These are phyloP conservation scores for Anarhynchus alexandrinus DNA, from an alignment of 2,113 vertebrate genomes.

Conservation along the genomic window DNA sequence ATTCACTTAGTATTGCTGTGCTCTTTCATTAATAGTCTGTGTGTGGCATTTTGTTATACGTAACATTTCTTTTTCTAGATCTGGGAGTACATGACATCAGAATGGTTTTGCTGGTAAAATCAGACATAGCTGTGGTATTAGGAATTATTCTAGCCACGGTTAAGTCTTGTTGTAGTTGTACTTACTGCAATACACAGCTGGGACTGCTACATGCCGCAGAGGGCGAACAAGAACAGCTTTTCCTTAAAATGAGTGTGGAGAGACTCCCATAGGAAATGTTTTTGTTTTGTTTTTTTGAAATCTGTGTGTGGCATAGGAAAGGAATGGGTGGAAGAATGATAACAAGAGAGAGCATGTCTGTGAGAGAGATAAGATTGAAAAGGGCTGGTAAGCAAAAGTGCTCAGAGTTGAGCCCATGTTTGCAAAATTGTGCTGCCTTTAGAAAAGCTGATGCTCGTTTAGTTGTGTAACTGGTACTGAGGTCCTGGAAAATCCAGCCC, in stretches of 20 bases:
- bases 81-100: background rate
- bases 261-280: conserved; percentile 28
- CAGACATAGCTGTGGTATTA: conserved; percentile 52
- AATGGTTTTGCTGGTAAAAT: conserved; percentile 13
- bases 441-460: background rate
- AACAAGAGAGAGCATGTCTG: conserved; percentile 42
- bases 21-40: background rate
- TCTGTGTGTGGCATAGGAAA: conserved; percentile 33
- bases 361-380: conserved; percentile 45
- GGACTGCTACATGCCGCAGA: conserved; percentile 41
- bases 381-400: conserved; percentile 35
- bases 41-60: background rate
- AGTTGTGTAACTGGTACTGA: background rate
- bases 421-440: background rate
- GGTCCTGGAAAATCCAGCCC: background rate
- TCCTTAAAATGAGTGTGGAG: conserved; percentile 14
- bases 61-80: background rate
- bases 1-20: background rate
- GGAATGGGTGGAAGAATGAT: conserved; percentile 41
- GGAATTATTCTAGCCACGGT: conserved; percentile 15
- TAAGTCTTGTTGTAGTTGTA: conserved; percentile 27
- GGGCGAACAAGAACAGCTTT: conserved; percentile 19
- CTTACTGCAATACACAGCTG: conserved; percentile 44
- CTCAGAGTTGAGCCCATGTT: background rate
- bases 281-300: conserved; percentile 29